phyloP scores from a whole-genome alignment of 2,888 invertebrate species.

The Sceliomorpha sp. region DNA sequence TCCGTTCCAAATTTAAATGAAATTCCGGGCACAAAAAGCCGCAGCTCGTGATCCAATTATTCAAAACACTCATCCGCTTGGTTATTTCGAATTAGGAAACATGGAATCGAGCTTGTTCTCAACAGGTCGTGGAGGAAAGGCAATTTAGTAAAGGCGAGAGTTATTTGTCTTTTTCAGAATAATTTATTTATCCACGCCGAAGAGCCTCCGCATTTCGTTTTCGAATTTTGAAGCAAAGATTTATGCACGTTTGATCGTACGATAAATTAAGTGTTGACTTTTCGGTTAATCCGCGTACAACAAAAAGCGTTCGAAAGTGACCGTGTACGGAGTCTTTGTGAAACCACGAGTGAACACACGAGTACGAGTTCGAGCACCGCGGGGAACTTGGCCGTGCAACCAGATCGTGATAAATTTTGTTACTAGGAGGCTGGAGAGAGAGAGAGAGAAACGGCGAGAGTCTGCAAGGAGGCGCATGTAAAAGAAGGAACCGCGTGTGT shows the following conservation, averaged over 20 bases:
- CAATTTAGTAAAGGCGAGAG: too few relatives aligned
- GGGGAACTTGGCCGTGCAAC: background rate
- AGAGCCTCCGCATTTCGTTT: background rate
- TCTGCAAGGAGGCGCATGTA: constrained; percentile 3
- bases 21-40: constrained; percentile 19
- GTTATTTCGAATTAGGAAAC: constrained; percentile 37
- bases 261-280: too few relatives aligned
- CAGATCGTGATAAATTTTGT: constrained; percentile 15
- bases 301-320: too few relatives aligned
- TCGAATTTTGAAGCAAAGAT: constrained; percentile 7
- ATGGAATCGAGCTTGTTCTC: constrained; percentile 16
- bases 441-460: too few relatives aligned
- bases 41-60: constrained; percentile 39
- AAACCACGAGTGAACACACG: too few relatives aligned
- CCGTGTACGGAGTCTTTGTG: too few relatives aligned
- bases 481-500: constrained; percentile 29
- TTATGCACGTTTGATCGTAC: constrained; percentile 17
- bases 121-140: background rate
- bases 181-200: background rate
- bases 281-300: too few relatives aligned
- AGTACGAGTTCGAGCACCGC: too few relatives aligned
- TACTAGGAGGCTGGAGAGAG: background rate
- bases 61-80: constrained; percentile 23
- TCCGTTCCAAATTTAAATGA: constrained; percentile 13
- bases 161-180: constrained; percentile 8